Conservation (phyloP, 1,140 invertebrate species). For the Wiebesia pumilae region DNA sequence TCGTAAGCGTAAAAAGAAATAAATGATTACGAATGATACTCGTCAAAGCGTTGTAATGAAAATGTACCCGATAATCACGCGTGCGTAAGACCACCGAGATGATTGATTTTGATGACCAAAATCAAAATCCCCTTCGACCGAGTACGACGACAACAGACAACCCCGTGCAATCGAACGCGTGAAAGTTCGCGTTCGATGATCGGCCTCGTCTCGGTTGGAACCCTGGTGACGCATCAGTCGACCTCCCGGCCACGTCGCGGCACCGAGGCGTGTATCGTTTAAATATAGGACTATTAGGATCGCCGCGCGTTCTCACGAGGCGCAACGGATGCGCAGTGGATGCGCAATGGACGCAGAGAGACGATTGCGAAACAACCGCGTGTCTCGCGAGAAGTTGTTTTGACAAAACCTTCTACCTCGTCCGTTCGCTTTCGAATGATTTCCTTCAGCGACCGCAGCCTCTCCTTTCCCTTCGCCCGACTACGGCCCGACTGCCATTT, state of each 20-base stretch:
- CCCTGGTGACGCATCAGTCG: not conserved
- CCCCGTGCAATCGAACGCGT: too few species aligned
- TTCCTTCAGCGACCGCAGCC: too few species aligned
- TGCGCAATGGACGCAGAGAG: not conserved
- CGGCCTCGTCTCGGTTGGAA: not conserved
- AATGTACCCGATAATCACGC: too few species aligned
- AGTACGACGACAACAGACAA: too few species aligned
- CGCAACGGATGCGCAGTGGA: not conserved
- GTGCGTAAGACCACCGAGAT: too few species aligned
- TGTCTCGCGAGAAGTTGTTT: not conserved
- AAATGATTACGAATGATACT: too few species aligned
- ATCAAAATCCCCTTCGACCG: not conserved
- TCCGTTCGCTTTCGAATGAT: not conserved
- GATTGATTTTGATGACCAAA: too few species aligned
- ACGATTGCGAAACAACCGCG: not conserved
- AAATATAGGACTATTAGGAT: not conserved
- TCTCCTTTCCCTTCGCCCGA: too few species aligned
- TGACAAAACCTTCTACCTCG: not conserved
- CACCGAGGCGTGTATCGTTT: not conserved
- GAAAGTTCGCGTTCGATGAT: not conserved
- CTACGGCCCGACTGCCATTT: too few species aligned
- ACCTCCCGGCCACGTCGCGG: constrained; percentile 1
- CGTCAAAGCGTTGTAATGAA: too few species aligned
- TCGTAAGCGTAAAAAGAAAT: too few species aligned
- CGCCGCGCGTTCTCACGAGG: not conserved